Conservation (phyloP, 2,113 vertebrate species). For the Donacobius atricapilla region DNA sequence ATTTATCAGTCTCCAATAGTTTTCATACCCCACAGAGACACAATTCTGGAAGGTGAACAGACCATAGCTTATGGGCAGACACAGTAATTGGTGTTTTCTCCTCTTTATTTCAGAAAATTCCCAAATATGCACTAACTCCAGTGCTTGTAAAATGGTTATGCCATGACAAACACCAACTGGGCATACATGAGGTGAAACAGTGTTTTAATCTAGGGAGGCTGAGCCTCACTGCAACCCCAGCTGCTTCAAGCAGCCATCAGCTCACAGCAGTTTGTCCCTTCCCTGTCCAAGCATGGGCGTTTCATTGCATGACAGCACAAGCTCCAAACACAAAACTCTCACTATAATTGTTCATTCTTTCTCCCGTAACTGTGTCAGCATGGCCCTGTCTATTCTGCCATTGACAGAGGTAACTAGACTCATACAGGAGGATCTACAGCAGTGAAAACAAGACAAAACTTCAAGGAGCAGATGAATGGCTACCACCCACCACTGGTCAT, state of each 20-base stretch:
- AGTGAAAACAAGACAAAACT: slow-evolving; percentile 34
- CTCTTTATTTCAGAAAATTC: neutral
- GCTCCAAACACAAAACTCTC: neutral
- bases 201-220: neutral
- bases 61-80: neutral
- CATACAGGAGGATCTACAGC: neutral
- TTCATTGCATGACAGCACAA: neutral
- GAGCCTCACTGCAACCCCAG: neutral
- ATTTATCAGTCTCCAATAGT: neutral
- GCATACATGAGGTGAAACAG: neutral
- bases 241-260: neutral
- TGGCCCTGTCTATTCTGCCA: neutral
- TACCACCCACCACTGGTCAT: neutral
- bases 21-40: neutral
- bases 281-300: neutral
- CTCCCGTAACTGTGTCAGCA: neutral
- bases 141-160: neutral
- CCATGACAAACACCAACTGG: neutral
- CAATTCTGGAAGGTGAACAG: neutral
- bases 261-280: fast-evolving
- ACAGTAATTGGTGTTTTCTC: neutral
- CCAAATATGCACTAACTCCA: neutral
- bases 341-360: neutral
- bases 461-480: neutral
- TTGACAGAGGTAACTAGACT: neutral